These are phyloP conservation scores for Ernsta delagoae DNA, from an alignment of 2,888 invertebrate species.

Conservation along the genomic window DNA sequence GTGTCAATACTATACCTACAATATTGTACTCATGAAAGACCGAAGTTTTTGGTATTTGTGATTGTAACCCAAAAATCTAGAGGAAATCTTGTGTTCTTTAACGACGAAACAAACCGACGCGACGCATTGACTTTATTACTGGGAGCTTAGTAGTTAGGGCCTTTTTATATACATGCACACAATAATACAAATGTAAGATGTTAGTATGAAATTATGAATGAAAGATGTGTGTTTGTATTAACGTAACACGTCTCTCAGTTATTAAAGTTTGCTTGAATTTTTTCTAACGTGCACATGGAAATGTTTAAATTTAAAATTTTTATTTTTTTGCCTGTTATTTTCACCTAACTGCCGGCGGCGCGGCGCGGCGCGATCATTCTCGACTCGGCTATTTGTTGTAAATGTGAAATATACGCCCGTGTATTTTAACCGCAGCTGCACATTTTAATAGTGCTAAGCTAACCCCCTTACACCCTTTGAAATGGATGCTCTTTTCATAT, in stretches of 20 bases:
- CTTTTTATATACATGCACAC: too few species aligned
- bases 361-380: slow-evolving; percentile 15
- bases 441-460: slow-evolving; percentile 29
- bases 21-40: too few species aligned
- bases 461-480: slow-evolving; percentile 9
- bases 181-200: too few species aligned
- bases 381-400: slow-evolving; percentile 16
- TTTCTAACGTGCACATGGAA: slow-evolving; percentile 2
- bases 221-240: too few species aligned
- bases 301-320: slow-evolving; percentile 10
- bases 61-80: too few species aligned
- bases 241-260: background rate
- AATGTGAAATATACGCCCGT: slow-evolving; percentile 9
- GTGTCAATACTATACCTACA: too few species aligned
- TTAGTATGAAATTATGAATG: too few species aligned
- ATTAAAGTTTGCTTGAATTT: background rate
- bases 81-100: too few species aligned
- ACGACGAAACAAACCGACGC: too few species aligned
- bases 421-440: slow-evolving; percentile 24
- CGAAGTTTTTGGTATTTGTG: too few species aligned
- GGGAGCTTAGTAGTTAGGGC: too few species aligned
- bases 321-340: slow-evolving; percentile 11
- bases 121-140: too few species aligned
- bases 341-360: background rate
- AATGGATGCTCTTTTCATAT: background rate